Percentiles rank a stretch among this genome's conserved stretches.
Conservation (phyloP, 1,140 invertebrate species). For the Hestina assimilis region DNA sequence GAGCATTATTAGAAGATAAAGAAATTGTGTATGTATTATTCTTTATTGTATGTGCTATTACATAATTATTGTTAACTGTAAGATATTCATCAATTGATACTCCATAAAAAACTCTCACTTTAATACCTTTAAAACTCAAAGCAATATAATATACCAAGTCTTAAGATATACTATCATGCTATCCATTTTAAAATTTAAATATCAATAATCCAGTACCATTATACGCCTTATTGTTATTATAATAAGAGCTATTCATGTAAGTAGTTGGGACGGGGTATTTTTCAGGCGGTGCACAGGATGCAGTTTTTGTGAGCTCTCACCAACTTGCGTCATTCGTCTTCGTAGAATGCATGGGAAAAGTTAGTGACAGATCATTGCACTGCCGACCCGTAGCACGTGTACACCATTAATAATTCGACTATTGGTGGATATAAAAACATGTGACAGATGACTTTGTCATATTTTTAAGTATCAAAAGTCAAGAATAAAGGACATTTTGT, state of each 20-base stretch:
- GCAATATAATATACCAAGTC: neutral
- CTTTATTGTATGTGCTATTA: too few relatives aligned
- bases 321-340: conserved; percentile 68
- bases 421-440: too few relatives aligned
- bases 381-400: conserved; percentile 19
- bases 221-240: neutral
- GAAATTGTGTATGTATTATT: too few relatives aligned
- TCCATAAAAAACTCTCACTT: too few relatives aligned
- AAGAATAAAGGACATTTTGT: too few relatives aligned
- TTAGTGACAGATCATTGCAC: conserved; percentile 58
- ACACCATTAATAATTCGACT: neutral
- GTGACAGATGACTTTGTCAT: too few relatives aligned
- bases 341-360: conserved; percentile 59
- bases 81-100: too few relatives aligned
- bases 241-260: neutral
- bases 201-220: neutral
- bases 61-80: too few relatives aligned
- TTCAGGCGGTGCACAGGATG: conserved; percentile 22
- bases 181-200: neutral
- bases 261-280: conserved; percentile 6
- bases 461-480: too few relatives aligned
- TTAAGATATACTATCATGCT: neutral
- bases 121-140: neutral
- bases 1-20: too few relatives aligned
- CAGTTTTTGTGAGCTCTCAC: conserved; percentile 52